Base-by-base conservation (phyloP, 2,888 invertebrate species). In the Xanthostigma xanthostigma region DNA sequence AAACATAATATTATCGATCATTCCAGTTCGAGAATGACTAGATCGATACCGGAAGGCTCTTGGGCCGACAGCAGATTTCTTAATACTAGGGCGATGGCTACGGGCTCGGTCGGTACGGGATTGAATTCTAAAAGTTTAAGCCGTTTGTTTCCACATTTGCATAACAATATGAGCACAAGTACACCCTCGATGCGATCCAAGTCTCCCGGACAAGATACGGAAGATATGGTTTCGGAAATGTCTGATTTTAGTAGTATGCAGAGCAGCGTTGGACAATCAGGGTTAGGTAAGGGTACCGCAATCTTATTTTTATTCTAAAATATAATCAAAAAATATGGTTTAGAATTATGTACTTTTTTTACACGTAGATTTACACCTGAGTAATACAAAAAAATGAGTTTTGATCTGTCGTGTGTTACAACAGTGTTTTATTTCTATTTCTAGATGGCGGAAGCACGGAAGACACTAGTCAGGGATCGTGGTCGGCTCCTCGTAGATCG, bases 31-130 rank as follows among this genome's bases (percentile, higher is more conserved):
- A 69, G 79, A 39, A 80, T 82, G 79, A 79, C 79, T 43, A 71
- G 75, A 51, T 81, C 80, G 40, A 81, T 82, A 54, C 80, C 82
- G 10, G 81, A 82, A 58, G 77, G 76, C 46, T 77, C 77, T 41
- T 81, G 81, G 80, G 72, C 74, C 40, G 75, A 78, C 55, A 76
- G 71, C 55, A 72, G 78, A 58, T 61, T 78, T 50, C 64, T 75
- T 11, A 76, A 80, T 68, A 75, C 79, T 3, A 73, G 78, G 44
- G 79, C 79, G 1, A 78, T 75, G 13, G 80, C 75, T 36, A 59
- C 63, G 8, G 64, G 75, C 54, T 70, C 76, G 37, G 74, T 75
- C 55, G 66, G 63, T 42, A 77, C 78, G 1, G 76, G 75, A 57
- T 74, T 75, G 57, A 75, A 76, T 59, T 65, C 75, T 10, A 61